These are phyloP conservation scores for Amyelois transitella DNA, from an alignment of 1,140 invertebrate species.

Conservation along the genomic window DNA sequence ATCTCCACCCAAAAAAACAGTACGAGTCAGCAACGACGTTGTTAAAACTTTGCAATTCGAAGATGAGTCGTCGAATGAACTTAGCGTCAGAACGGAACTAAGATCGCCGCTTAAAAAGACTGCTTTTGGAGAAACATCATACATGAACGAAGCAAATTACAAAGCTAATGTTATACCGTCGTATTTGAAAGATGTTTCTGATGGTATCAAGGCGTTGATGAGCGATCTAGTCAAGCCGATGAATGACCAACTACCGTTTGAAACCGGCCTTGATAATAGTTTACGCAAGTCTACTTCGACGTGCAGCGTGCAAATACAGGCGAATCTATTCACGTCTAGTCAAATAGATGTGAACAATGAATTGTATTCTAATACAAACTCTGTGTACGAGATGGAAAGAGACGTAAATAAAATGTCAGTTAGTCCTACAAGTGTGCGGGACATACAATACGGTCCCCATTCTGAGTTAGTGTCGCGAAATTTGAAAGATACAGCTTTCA, in stretches of 20 bases:
- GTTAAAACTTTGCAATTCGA: constrained; percentile 55
- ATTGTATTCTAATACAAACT: constrained; percentile 21
- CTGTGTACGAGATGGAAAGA: constrained; percentile 12
- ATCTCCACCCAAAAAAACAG: constrained; percentile 20
- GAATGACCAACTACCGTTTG: constrained; percentile 33
- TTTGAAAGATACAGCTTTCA: constrained; percentile 1
- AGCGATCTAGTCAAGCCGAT: constrained; percentile 50
- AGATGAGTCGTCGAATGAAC: constrained; percentile 36
- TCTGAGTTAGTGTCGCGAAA: not conserved
- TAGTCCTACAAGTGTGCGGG: not conserved
- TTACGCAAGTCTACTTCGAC: constrained; percentile 23
- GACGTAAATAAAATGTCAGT: not conserved
- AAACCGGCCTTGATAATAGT: constrained; percentile 10
- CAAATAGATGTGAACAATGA: constrained; percentile 52
- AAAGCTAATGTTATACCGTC: constrained; percentile 50
- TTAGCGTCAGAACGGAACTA: constrained; percentile 16
- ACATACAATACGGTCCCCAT: not conserved
- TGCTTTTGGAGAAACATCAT: constrained; percentile 39
- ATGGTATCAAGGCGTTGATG: constrained; percentile 54
- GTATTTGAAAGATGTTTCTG: constrained; percentile 46
- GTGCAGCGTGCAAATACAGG: constrained; percentile 47
- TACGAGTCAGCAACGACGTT: constrained; percentile 39
- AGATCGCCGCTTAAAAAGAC: constrained; percentile 46
- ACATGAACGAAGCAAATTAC: constrained; percentile 28
- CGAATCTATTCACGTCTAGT: constrained; percentile 47